These are phyloP conservation scores for Betta splendens DNA, from an alignment of 2,797 vertebrate genomes.

Conservation along the genomic window DNA sequence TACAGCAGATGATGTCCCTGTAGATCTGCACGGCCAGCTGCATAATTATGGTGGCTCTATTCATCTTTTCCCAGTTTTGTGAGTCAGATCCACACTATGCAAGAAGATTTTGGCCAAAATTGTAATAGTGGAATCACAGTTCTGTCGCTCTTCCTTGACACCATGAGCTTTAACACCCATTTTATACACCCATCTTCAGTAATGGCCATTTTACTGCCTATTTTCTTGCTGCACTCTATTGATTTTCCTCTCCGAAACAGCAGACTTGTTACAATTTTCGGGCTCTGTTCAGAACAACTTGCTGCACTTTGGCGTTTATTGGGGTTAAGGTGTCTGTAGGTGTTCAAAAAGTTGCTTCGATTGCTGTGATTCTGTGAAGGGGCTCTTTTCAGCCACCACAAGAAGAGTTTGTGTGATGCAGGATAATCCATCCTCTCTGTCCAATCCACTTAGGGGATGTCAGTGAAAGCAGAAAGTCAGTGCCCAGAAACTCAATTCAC, in stretches of 20 bases:
- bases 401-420: neutral
- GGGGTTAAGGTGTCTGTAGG: neutral
- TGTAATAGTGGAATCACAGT: neutral
- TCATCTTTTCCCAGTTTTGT: neutral
- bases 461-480: constrained; percentile 71
- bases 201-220: neutral
- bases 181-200: neutral
- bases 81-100: neutral
- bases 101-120: neutral
- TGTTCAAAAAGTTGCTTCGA: neutral
- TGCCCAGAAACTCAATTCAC: no score
- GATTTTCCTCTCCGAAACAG: neutral
- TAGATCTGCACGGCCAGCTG: neutral
- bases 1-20: neutral
- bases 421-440: neutral
- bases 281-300: neutral
- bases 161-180: neutral
- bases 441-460: constrained; percentile 52
- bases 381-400: neutral
- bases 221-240: neutral
- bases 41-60: neutral
- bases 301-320: neutral
- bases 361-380: neutral
- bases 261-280: neutral
- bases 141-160: neutral